Base-by-base conservation (phyloP, 53 echinoderm and acorn worm species). In the Patiria pectinifera region DNA sequence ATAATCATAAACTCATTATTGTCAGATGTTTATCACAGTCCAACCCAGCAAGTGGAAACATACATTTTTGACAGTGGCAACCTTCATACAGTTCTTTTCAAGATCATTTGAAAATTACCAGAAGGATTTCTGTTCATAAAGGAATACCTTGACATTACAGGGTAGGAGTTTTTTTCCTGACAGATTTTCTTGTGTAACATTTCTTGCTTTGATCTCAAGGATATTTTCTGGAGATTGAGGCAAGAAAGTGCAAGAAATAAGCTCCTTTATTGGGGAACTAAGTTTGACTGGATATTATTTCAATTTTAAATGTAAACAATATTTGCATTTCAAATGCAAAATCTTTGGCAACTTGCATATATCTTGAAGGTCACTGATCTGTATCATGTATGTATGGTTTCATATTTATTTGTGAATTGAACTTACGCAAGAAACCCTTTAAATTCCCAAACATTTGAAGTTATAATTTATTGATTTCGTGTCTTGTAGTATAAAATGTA, bases 391-490 rank as follows among this genome's bases (percentile, higher is more conserved):
- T 46, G 80, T n/a, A 45, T 22, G 53, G 24, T 46, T 77, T 47
- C 49, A 48, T 87, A 87, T 87, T 87, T 87, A 87, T 87, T 87
- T 78, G 87, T 76, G 87, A 60, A 35, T 87, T 76, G 59, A 87
- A 77, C 25, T 53, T 53, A 75, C 7, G 13, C 11, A 22, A 75
- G 19, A 77, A 48, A 46, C 47, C 23, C 62, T 74, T 45, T 46
- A 74, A 48, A 22, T 48, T 45, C 76, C 76, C 59, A 21, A 48
- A 58, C 76, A 61, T 48, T 66, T 78, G 46, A 86, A 69, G 48
- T 53, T 87, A 78, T 87, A 59, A 87, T 87, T 87, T 87, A 87
- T 87, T 87, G 87, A 78, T 87, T 78, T 77, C 53, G 24, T 87
- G 78, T 87, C 87, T 35, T n/a, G 76, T 87, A 87, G 87, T 60